Evolutionary conservation across 2,888 invertebrate genomes (phyloP), one percentile per base, ranked within the genome.

Genomic region (Thera obeliscata): DNA sequence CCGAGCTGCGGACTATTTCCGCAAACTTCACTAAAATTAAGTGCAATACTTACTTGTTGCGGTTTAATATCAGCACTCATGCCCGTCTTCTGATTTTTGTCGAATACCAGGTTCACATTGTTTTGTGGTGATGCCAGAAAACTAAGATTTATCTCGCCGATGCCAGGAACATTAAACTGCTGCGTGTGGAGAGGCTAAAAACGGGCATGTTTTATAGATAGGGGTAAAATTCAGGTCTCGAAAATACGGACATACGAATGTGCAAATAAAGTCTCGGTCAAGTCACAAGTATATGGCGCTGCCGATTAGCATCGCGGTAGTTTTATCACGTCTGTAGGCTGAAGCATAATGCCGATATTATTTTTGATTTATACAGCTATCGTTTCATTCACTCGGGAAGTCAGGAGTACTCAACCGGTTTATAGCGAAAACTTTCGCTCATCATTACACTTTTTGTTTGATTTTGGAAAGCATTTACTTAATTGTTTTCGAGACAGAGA

Each of bases 141-240:
- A 74, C 90, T 92, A 35, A 92, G 83, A 77, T 91, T 92, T 73
- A 92, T 90, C 76, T 93, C 93, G 6, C 91, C 92, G 56, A 93
- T 90, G n/a, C 91, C 91, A 0, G 91, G 92, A 2, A 92, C 90
- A 83, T 90, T 91, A 80, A 91, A 91, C 77, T 92, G 91, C 69
- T 89, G 89, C 2, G 87, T 89, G 56, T 88, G 89, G 55, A 89
- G 85, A 4, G 88, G 85, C 77, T 78, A 66, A 60, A 68, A 69
- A 66, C 46, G 54, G 38, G 22, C 49, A 41, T 38, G 22, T 22
- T 60, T 50, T 56, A 49, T 9, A 49, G 11, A 56, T n/a, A 22
- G 7, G 22, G 12, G 2, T 33, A 8, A 50, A 50, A 50, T 7
- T 2, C 22, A 22, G 22, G 5, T 50, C 12, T 4, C 4, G n/a